Percentiles rank a stretch among this genome's conserved stretches.
These are phyloP conservation scores for Copidosoma aretas DNA, from an alignment of 2,888 invertebrate species.

Conservation along the genomic window DNA sequence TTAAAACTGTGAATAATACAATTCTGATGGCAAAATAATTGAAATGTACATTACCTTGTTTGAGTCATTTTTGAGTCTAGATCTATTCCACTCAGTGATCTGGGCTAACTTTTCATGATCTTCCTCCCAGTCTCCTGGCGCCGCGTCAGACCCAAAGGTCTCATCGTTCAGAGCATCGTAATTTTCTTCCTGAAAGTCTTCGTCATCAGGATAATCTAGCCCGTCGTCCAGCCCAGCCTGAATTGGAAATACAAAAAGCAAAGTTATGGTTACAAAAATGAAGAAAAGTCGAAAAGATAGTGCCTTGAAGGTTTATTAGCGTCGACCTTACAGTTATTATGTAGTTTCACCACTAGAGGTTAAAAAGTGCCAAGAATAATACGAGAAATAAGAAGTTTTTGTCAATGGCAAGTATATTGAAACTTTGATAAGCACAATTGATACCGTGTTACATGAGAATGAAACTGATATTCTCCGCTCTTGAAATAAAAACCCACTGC, in stretches of 20 bases:
- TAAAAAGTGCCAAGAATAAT: no score
- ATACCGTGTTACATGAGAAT: no score
- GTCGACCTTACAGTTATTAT: neutral
- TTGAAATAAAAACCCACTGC: no score
- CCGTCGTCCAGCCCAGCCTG: constrained; percentile 54
- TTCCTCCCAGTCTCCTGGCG: constrained; percentile 75
- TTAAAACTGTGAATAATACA: neutral
- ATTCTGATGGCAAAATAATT: neutral
- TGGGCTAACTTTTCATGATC: constrained; percentile 75
- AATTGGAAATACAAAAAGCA: constrained; percentile 19
- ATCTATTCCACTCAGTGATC: constrained; percentile 65
- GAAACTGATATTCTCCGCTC: no score
- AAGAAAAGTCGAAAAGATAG: neutral
- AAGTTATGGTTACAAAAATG: neutral
- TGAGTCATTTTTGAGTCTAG: constrained; percentile 46
- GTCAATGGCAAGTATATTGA: no score
- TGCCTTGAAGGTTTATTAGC: neutral
- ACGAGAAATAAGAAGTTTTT: no score
- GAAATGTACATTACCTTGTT: constrained; percentile 31
- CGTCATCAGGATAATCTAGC: constrained; percentile 64
- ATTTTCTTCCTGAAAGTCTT: constrained; percentile 77
- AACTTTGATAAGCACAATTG: no score
- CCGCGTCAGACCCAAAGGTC: constrained; percentile 83
- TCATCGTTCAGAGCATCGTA: constrained; percentile 93
- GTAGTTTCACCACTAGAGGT: no score